A percentile compares a stretch with the other conserved stretches of the same genome.
Conservation (phyloP, 2,113 vertebrate species). For the Scomber colias region DNA sequence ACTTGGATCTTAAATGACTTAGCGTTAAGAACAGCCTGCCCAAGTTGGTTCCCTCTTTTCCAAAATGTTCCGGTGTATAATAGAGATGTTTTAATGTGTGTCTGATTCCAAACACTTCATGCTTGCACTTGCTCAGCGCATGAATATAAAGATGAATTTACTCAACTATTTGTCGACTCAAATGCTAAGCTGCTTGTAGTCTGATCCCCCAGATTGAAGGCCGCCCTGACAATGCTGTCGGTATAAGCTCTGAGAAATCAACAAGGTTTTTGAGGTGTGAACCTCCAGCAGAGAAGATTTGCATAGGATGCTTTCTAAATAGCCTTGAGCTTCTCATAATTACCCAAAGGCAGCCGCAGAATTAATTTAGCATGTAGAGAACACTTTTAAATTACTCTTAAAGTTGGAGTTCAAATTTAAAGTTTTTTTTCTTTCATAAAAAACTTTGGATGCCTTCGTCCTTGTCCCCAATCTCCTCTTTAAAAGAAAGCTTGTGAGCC, state of each 20-base stretch:
- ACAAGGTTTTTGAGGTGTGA: slow-evolving; percentile 24
- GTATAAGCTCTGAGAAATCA: slow-evolving; percentile 44
- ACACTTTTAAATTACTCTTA: background rate
- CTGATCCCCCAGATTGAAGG: slow-evolving; percentile 31
- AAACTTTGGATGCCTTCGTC: background rate
- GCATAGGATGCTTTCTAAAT: slow-evolving; percentile 38
- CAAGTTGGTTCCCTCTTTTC: background rate
- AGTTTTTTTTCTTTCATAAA: background rate
- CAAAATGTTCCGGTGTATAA: background rate
- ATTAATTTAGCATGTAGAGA: slow-evolving; percentile 28
- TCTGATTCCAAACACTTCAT: background rate
- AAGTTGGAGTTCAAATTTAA: background rate
- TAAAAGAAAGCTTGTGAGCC: background rate
- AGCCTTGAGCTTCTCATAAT: slow-evolving; percentile 45
- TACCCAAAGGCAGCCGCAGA: slow-evolving; percentile 37
- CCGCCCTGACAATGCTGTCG: slow-evolving; percentile 15
- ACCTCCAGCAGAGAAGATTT: slow-evolving; percentile 27
- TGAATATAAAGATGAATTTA: background rate
- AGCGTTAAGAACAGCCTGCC: background rate
- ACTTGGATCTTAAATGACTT: slow-evolving; percentile 26
- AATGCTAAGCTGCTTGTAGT: slow-evolving; percentile 1
- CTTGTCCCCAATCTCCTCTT: background rate
- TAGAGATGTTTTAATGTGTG: background rate
- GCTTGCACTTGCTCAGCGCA: background rate
- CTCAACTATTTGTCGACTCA: slow-evolving; percentile 15